Conservation (phyloP, 1,140 invertebrate species). For the Gryllus bimaculatus region DNA sequence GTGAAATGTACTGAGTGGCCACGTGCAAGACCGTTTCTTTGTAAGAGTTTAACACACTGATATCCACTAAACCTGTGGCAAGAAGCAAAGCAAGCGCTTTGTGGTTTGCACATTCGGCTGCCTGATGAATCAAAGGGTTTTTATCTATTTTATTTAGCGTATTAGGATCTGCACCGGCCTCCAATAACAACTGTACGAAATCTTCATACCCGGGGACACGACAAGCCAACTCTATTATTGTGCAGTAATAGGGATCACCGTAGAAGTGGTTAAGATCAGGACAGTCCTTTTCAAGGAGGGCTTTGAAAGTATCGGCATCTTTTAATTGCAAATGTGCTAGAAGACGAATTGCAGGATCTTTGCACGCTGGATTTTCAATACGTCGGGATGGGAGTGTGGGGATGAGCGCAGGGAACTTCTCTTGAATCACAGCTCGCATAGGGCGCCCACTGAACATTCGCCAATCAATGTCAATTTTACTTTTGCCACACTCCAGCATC, state of each 20-base stretch:
- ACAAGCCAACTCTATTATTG: constrained; percentile 43
- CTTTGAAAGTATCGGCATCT: background rate
- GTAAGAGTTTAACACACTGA: background rate
- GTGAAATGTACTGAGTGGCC: background rate
- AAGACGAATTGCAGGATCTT: background rate
- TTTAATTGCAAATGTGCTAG: constrained; percentile 1
- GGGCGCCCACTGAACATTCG: background rate
- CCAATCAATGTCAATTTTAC: background rate
- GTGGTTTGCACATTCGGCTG: constrained; percentile 45
- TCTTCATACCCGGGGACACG: constrained; percentile 27
- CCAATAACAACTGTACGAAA: constrained; percentile 49
- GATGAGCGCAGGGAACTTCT: background rate
- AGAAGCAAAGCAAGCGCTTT: constrained; percentile 44
- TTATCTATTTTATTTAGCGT: constrained; percentile 47
- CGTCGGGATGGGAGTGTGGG: background rate
- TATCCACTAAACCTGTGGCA: background rate
- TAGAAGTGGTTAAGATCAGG: constrained; percentile 37
- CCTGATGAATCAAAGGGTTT: constrained; percentile 56
- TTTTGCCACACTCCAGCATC: background rate
- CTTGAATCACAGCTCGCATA: background rate
- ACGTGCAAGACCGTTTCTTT: constrained; percentile 12
- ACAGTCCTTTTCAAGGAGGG: background rate
- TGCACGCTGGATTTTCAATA: background rate
- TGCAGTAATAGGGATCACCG: constrained; percentile 38
- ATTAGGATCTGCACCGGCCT: constrained; percentile 54